Evolutionary conservation across 2,113 vertebrate species (phyloP).

Genomic region (Corydoras maculifer): DNA sequence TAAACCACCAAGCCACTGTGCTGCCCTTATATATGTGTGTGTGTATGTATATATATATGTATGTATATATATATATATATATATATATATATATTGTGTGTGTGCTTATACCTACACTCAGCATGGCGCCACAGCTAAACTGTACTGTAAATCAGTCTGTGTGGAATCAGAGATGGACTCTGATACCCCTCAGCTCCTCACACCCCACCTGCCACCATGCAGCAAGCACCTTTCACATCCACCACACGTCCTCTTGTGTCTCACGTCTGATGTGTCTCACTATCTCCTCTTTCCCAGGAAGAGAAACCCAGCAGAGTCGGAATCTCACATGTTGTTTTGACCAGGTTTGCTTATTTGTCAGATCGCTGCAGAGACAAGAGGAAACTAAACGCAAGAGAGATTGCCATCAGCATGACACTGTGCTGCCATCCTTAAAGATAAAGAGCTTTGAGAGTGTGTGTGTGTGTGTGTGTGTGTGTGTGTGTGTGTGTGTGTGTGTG

Average conservation of each 20-base stretch:
- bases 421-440: slow-evolving; percentile 4
- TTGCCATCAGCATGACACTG: slow-evolving; percentile 7
- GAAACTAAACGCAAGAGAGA: slow-evolving; percentile 6
- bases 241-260: not conserved
- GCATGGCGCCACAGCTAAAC: slow-evolving; percentile 22
- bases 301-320: too few species aligned
- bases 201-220: slow-evolving; percentile 19
- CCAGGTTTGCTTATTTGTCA: slow-evolving; percentile 8
- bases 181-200: slow-evolving; percentile 16
- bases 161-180: slow-evolving; percentile 8
- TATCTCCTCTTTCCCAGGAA: too few species aligned
- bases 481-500: too few species aligned
- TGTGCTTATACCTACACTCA: not conserved
- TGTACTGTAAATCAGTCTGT: slow-evolving; percentile 29
- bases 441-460: slow-evolving; percentile 16
- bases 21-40: too few species aligned
- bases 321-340: slow-evolving; percentile 2
- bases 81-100: too few species aligned
- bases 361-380: slow-evolving; percentile 2
- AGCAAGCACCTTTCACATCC: slow-evolving; percentile 17
- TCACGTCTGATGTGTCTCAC: too few species aligned
- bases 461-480: too few species aligned
- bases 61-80: too few species aligned
- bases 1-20: too few species aligned
- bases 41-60: too few species aligned